Conservation (phyloP, 2,797 vertebrate species). For the Epinephelus malabaricus region DNA sequence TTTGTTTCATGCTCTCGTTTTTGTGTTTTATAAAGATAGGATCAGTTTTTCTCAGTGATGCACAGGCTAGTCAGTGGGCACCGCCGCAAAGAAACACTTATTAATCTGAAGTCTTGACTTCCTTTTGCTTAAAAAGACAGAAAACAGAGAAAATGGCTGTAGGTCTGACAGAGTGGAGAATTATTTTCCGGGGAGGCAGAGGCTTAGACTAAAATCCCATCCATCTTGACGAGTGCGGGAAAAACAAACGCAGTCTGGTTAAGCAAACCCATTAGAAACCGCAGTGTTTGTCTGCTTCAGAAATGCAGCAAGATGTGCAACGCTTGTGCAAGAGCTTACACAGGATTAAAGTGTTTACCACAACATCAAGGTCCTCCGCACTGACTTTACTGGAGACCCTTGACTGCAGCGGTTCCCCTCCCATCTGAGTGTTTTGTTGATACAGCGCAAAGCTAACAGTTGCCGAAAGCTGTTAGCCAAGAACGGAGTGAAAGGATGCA, state of each 20-base stretch:
- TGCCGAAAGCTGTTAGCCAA: slow-evolving; percentile 59
- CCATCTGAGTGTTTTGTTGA: slow-evolving; percentile 69
- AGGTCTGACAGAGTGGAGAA: slow-evolving; percentile 56
- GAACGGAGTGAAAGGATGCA: slow-evolving; percentile 55
- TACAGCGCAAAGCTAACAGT: slow-evolving; percentile 71
- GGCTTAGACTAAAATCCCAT: slow-evolving; percentile 70
- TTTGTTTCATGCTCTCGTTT: slow-evolving; percentile 34
- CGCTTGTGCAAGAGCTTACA: slow-evolving; percentile 78
- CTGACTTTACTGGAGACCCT: slow-evolving; percentile 67
- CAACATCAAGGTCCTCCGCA: slow-evolving; percentile 78
- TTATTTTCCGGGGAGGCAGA: slow-evolving; percentile 65
- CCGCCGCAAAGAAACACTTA: slow-evolving; percentile 7
- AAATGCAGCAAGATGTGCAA: slow-evolving; percentile 66
- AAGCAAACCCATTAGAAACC: slow-evolving; percentile 80
- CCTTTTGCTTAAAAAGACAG: slow-evolving; percentile 44
- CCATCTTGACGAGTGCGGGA: slow-evolving; percentile 63
- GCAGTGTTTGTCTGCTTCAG: slow-evolving; percentile 74
- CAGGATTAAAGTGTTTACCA: slow-evolving; percentile 85
- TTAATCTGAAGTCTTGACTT: slow-evolving; percentile 40
- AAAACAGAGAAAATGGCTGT: slow-evolving; percentile 35
- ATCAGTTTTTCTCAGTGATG: slow-evolving; percentile 33
- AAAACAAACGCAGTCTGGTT: slow-evolving; percentile 79
- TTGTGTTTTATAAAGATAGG: slow-evolving; percentile 27
- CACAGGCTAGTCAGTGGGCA: slow-evolving; percentile 31
- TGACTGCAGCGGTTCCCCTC: slow-evolving; percentile 41